Base-by-base conservation (phyloP, 1,140 invertebrate species). In the Aphelinus atriplicis region DNA sequence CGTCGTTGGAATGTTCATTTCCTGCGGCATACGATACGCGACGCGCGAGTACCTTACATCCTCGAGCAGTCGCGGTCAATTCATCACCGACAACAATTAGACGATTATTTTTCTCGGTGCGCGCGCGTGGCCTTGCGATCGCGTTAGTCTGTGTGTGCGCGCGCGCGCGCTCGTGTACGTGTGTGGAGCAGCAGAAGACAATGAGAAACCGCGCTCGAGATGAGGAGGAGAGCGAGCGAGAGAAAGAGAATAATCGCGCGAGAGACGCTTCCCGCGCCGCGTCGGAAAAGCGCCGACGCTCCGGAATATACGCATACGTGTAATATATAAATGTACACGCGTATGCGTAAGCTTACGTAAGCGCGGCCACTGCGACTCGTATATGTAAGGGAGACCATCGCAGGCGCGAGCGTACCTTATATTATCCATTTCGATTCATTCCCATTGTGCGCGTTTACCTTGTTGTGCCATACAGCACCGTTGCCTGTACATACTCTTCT, bases 41-140 rank as follows among this genome's bases (percentile, higher is more conserved):
- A 55, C 10, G 5, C 53, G 53, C 5, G 53, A 53, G 9, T 57
- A 50, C 58, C 46, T 68, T 61, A 51, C 9, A 53, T 53, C 10
- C 47, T 51, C 47, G 58, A 51, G 47, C 10, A 26, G 26, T 26
- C 26, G 26, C 42, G 47, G 43, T 67, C 63, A 56, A 71, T 67
- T 66, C 46, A 64, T 71, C 61, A 46, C 47, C 5, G 42, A 42
- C 50, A 55, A 62, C 51, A 71, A 71, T 63, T 71, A 64, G 43
- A 55, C 70, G 61, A 57, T 64, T 72, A 67, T 67, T 68, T 68
- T 61, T 68, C 72, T 55, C 45, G 51, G 58, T 1, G n/a, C 42
- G 45, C 3, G 46, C 68, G 42, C 3, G 42, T 9, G 62, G 9
- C 61, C 70, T 71, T 63, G 69, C 48, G 1, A n/a, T 53, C n/a